Base-by-base conservation (phyloP, 2,797 vertebrate genomes). In the Pteropus rufus region DNA sequence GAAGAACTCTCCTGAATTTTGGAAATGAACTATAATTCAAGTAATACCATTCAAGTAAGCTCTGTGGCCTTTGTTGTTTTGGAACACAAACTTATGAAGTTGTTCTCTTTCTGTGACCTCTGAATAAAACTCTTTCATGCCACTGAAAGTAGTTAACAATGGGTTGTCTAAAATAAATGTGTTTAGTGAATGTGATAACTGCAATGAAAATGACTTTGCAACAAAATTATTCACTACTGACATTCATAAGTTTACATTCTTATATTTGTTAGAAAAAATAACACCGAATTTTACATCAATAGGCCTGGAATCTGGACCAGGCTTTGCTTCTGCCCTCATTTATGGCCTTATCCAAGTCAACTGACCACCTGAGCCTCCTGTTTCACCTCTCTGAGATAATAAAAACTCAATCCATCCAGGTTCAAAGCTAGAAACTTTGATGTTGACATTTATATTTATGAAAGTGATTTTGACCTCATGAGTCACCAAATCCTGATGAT, bases 101-200 rank as follows among this genome's bases (percentile, higher is more conserved):
- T 82, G 5, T 60, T 96, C 12, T 26, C 31, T 67, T 89, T 95
- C 10, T 89, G 10, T 87, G 62, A 83, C 8, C 46, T 65, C 87
- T 91, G 39, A 82, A 80, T 81, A 46, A 64, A 85, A 77, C 7
- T 90, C 26, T 72, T 56, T 69, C 29, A 52, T 91, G 44, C 18
- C 92, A 58, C 1, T 65, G 44, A 92, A 91, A 73, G 39, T 82
- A 62, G 26, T 90, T 89, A 95, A 79, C 64, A 81, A 85, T 67
- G 49, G 69, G 4, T 21, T 95, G 18, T 92, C 49, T 54, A 73
- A 69, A 86, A 77, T 65, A 73, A 90, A 82, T 87, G 10, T 70
- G 36, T 64, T 84, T 89, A 75, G 76, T 83, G 18, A 76, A 82
- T 87, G 4, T n/a, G 6, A 36, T 93, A 83, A 85, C 36, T 90